Conservation (phyloP, 2,113 vertebrate species). For the Brevimyrus niger region DNA sequence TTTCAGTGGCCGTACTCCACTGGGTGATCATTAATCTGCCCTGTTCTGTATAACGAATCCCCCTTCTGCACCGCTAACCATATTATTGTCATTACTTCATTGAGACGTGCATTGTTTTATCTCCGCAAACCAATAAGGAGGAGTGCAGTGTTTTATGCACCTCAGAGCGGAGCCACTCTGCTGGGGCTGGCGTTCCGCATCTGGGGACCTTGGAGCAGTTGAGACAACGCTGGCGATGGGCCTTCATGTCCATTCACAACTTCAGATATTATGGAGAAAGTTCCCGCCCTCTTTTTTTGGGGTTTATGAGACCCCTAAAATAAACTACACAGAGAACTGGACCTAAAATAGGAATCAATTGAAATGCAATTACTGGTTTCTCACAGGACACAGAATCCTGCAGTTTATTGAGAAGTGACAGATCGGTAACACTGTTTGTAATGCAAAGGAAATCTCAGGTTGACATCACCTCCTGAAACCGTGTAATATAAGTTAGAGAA, state of each 20-base stretch:
- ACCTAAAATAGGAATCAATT: not conserved
- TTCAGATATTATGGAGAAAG: not conserved
- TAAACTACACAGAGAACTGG: not conserved
- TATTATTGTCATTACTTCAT: conserved; percentile 68
- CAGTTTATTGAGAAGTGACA: not conserved
- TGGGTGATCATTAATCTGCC: conserved; percentile 71
- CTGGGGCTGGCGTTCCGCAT: not conserved
- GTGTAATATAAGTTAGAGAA: not conserved
- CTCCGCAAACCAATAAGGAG: conserved; percentile 67
- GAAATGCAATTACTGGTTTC: not conserved
- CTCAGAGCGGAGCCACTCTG: not conserved
- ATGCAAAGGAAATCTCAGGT: not conserved
- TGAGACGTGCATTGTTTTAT: conserved; percentile 64
- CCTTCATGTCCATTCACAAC: not conserved
- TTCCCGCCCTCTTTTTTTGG: not conserved
- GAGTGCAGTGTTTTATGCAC: conserved; percentile 36
- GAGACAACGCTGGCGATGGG: not conserved
- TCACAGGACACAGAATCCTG: not conserved
- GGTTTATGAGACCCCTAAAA: not conserved
- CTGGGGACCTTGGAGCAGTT: not conserved
- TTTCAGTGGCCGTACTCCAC: conserved; percentile 60
- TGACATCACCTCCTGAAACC: not conserved
- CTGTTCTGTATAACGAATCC: conserved; percentile 62
- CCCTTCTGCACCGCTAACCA: conserved; percentile 60
- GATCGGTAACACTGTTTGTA: not conserved